A percentile compares a stretch with the other conserved stretches of the same genome.
Evolutionary conservation across 2,113 vertebrate species (phyloP).

Genomic region (Salvelinus sp.): DNA sequence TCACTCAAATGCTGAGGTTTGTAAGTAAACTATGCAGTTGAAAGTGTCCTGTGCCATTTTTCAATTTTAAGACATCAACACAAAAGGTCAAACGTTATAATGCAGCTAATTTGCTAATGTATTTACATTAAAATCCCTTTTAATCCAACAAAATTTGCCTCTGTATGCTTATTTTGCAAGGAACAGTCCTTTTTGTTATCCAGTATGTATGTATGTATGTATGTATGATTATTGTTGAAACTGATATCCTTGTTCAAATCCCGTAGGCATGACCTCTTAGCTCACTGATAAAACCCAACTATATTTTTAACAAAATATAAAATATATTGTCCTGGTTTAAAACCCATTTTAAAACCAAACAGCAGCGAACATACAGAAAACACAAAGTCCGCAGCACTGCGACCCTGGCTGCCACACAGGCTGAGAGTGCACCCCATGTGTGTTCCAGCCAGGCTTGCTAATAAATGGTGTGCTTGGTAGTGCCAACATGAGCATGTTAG

Average conservation of each 20-base stretch:
- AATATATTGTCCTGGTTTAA: neutral
- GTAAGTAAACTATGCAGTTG: no score
- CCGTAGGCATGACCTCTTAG: neutral
- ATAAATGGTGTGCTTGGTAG: conserved; percentile 65
- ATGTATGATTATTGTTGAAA: neutral
- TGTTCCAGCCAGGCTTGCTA: conserved; percentile 52
- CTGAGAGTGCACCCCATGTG: conserved; percentile 40
- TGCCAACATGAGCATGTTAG: conserved; percentile 67
- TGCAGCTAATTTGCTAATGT: no score
- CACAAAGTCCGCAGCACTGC: neutral
- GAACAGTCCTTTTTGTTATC: no score
- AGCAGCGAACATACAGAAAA: neutral
- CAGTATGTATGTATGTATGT: no score
- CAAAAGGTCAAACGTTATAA: no score
- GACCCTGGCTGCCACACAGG: conserved; percentile 17
- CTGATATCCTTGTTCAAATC: neutral
- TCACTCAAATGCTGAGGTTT: no score
- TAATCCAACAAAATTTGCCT: no score
- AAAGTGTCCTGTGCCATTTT: no score
- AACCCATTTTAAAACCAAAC: neutral
- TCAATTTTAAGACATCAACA: no score
- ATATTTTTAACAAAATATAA: neutral
- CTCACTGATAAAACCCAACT: no score
- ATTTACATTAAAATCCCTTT: no score
- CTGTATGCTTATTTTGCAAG: no score